Evolutionary conservation across 2,888 invertebrate species (phyloP).

Genomic region (Elaeidobius kamerunicus): DNA sequence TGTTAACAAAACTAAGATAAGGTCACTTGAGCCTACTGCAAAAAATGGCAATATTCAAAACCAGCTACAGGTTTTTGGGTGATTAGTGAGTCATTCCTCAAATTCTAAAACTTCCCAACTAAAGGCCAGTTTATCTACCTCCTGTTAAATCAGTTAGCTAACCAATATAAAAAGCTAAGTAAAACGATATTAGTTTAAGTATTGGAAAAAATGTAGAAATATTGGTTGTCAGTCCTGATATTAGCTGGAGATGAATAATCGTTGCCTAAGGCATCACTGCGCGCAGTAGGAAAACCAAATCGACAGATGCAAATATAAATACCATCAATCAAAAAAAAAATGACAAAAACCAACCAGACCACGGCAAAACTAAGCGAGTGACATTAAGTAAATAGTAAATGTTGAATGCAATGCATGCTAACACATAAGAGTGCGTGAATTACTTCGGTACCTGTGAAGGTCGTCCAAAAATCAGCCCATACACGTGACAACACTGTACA

Average conservation of each 20-base stretch:
- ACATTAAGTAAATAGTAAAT: conserved; percentile 41
- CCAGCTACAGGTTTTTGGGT: conserved; percentile 35
- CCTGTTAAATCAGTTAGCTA: conserved; percentile 19
- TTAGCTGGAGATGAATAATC: conserved; percentile 22
- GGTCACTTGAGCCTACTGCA: conserved; percentile 11
- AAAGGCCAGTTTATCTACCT: conserved; percentile 29
- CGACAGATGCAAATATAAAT: conserved; percentile 37
- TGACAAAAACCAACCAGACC: conserved; percentile 42
- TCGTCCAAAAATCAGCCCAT: conserved; percentile 31
- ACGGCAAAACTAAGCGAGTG: conserved; percentile 50
- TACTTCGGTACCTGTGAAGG: conserved; percentile 45
- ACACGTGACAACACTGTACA: conserved; percentile 30
- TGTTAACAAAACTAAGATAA: conserved; percentile 25
- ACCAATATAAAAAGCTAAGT: conserved; percentile 3
- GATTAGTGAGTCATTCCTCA: conserved; percentile 38
- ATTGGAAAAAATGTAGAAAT: background rate
- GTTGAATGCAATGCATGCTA: conserved; percentile 49
- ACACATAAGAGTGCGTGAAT: conserved; percentile 51
- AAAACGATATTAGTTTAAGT: background rate
- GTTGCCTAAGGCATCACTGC: conserved; percentile 31
- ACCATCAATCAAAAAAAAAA: conserved; percentile 39
- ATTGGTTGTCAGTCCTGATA: conserved; percentile 2
- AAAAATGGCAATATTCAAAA: conserved; percentile 46
- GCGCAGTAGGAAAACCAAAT: conserved; percentile 31
- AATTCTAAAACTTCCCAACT: conserved; percentile 34